A percentile compares a stretch with the other conserved stretches of the same genome.
These are phyloP conservation scores for Dynastes maya DNA, from an alignment of 2,888 invertebrate genomes.

Conservation along the genomic window DNA sequence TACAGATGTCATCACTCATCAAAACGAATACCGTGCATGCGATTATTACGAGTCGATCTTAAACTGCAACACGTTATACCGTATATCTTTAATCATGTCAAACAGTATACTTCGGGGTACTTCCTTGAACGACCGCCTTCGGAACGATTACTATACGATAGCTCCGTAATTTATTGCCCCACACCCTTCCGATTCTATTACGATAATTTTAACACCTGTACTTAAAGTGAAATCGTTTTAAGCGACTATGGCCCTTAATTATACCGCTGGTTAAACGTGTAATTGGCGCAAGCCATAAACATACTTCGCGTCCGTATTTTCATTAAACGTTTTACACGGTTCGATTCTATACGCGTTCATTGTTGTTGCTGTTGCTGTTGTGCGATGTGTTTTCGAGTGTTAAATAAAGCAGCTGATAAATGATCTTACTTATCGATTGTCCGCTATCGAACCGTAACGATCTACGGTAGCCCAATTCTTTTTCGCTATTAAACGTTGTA, in stretches of 20 bases:
- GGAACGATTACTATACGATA: conserved; percentile 64
- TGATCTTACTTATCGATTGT: conserved; percentile 55
- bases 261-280: conserved; percentile 60
- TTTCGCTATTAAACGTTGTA: conserved; percentile 47
- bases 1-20: conserved; percentile 58
- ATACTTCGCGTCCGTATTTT: conserved; percentile 56
- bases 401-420: conserved; percentile 59
- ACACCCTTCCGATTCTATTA: conserved; percentile 69
- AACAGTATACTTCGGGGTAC: conserved; percentile 57
- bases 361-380: conserved; percentile 45
- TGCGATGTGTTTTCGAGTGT: conserved; percentile 57
- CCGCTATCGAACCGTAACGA: conserved; percentile 52
- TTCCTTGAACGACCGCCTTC: conserved; percentile 59
- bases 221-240: conserved; percentile 61
- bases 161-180: conserved; percentile 66
- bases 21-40: conserved; percentile 57
- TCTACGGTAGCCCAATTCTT: conserved; percentile 58
- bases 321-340: conserved; percentile 60
- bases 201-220: conserved; percentile 69
- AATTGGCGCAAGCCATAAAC: conserved; percentile 59
- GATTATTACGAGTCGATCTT: conserved; percentile 58
- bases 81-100: conserved; percentile 59
- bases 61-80: conserved; percentile 56
- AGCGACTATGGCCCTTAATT: conserved; percentile 62
- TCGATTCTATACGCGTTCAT: conserved; percentile 57